phyloP scores from a whole-genome alignment of 2,113 vertebrate genomes.

The Oryzias celebensis region DNA sequence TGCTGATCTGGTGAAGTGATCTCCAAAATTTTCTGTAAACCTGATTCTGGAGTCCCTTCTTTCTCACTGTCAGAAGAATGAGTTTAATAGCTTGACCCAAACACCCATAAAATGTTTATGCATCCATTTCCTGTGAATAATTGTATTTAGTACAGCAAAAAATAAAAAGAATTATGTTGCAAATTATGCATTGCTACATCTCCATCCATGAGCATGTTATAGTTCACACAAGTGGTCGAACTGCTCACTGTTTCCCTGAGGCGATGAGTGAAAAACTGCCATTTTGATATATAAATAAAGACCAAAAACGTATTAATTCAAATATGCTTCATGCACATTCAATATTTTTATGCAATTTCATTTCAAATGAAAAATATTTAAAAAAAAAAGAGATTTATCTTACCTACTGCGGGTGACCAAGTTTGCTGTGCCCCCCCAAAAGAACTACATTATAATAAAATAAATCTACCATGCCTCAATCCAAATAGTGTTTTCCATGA shows the following conservation, averaged over 20 bases:
- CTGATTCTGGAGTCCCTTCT: too few relatives aligned
- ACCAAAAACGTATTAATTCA: neutral
- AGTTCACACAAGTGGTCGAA: neutral
- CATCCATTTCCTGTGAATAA: neutral
- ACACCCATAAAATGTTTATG: neutral
- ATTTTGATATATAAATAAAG: constrained; percentile 2
- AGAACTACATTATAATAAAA: neutral
- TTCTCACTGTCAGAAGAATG: too few relatives aligned
- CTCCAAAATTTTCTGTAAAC: too few relatives aligned
- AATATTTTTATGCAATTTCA: constrained; percentile 2
- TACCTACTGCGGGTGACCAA: neutral
- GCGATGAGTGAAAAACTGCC: neutral
- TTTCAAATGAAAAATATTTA: neutral
- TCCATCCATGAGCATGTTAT: neutral
- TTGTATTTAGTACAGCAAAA: neutral
- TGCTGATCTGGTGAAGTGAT: too few relatives aligned
- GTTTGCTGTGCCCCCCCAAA: neutral
- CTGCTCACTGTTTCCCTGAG: neutral
- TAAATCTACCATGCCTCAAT: too few relatives aligned
- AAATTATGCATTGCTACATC: neutral
- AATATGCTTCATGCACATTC: constrained; percentile 5
- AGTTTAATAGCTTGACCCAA: too few relatives aligned
- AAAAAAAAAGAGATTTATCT: constrained; percentile 2
- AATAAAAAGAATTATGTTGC: neutral
- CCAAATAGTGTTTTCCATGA: too few relatives aligned